Evolutionary conservation across 2,888 invertebrate genomes (phyloP), one percentile per base, ranked within the genome.

Genomic region (Lasioglossum pauxillum): DNA sequence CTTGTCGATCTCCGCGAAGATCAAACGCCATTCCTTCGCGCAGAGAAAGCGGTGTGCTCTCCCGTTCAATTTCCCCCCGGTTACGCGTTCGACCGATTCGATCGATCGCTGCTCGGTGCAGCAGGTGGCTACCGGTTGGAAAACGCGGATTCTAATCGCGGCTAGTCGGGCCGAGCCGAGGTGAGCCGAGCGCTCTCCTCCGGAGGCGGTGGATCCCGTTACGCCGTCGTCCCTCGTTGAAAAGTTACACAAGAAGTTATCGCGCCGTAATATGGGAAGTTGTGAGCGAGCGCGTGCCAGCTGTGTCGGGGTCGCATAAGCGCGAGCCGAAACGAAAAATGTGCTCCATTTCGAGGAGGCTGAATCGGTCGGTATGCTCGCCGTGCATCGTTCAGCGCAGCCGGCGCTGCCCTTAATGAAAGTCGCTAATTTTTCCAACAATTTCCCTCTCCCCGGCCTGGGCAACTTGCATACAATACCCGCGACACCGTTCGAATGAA

Each of bases 181-280:
- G 16, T 1, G 31, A 19, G 31, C 8, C 53, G 53, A 53, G 31
- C 64, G 27, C 31, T 31, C 19, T 72, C 73, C 73, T 41, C 38
- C 16, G 75, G 75, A 85, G 75, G 35, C 78, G 75, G 31, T 71
- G 78, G 82, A 78, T 78, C 73, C 35, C 84, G 81, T 83, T 90
- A 88, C 38, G 35, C 88, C 89, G 88, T 87, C 89, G 89, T 80
- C 76, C 85, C 79, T 82, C 85, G 86, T 60, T 86, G 81, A 83
- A 91, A 90, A 88, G 84, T 90, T 90, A 88, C 88, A 86, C 88
- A 88, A 90, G 85, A 81, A 82, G 82, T 84, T 86, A 89, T 86
- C 79, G 85, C 71, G 53, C 80, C 75, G 78, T 88, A 89, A 84
- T 76, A 64, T 44, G 87, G 75, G 64, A 83, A 71, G 71, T 71